Evolutionary conservation across 2,888 invertebrate genomes (phyloP).

Genomic region (Dioctria linearis): DNA sequence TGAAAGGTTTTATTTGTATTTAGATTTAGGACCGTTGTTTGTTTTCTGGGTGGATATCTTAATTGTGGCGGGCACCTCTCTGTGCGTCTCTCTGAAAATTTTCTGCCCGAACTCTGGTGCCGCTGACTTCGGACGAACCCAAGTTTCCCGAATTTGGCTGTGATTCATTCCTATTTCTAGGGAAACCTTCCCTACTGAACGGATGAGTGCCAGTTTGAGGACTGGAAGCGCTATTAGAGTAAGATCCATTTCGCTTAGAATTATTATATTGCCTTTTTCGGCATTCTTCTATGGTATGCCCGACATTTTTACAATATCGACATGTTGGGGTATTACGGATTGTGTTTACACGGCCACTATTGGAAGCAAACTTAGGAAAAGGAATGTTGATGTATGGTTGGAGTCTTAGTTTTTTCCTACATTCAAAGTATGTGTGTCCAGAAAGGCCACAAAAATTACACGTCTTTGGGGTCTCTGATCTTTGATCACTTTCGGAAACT

Average conservation of each 20-base stretch:
- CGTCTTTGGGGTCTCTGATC: neutral
- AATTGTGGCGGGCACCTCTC: too few relatives aligned
- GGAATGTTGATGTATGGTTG: neutral
- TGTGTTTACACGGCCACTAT: neutral
- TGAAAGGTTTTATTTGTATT: neutral
- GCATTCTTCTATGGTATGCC: neutral
- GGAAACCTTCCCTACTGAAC: neutral
- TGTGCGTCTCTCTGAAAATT: too few relatives aligned
- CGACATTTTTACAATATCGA: too few relatives aligned
- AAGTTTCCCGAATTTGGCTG: neutral
- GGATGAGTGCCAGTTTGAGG: neutral
- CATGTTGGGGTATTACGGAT: neutral
- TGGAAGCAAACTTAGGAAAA: neutral
- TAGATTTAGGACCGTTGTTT: neutral
- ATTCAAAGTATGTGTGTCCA: neutral
- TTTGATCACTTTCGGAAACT: neutral
- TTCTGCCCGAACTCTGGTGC: too few relatives aligned
- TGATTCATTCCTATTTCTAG: neutral
- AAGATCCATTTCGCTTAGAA: neutral
- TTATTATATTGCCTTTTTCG: slow-evolving; percentile 10
- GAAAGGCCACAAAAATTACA: neutral
- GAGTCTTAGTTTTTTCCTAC: neutral
- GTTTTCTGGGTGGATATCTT: neutral
- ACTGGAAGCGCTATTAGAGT: too few relatives aligned
- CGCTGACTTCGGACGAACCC: too few relatives aligned